phyloP scores from a whole-genome alignment of 2,113 vertebrate species.

The Thamnophis sirtalis region DNA sequence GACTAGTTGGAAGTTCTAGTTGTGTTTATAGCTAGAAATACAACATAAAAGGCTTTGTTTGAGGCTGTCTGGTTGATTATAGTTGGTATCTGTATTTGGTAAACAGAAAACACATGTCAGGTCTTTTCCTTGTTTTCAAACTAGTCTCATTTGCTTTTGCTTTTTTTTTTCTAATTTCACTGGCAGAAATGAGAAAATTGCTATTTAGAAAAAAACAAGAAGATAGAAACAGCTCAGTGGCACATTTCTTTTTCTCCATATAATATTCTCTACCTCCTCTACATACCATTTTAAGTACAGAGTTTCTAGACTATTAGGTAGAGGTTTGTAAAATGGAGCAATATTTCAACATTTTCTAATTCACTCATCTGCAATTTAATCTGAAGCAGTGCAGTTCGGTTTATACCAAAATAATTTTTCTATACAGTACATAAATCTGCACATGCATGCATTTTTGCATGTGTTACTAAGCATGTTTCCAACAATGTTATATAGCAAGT shows the following conservation, averaged over 20 bases:
- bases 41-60: neutral
- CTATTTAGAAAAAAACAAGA: neutral
- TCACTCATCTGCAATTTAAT: neutral
- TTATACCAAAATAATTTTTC: neutral
- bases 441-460: neutral
- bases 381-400: neutral
- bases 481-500: neutral
- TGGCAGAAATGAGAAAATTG: neutral
- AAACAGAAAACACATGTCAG: neutral
- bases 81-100: slow-evolving; percentile 1
- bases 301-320: neutral
- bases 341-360: neutral
- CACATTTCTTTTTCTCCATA: neutral
- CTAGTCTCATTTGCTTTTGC: neutral
- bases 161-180: neutral
- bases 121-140: neutral
- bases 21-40: neutral
- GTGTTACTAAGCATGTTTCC: neutral
- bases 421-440: neutral
- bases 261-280: neutral
- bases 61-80: neutral
- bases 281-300: slow-evolving; percentile 1
- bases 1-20: neutral
- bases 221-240: too few species aligned
- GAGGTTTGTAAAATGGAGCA: neutral